Base-by-base conservation (phyloP, 2,888 invertebrate genomes). In the Drosophila sordidula region DNA sequence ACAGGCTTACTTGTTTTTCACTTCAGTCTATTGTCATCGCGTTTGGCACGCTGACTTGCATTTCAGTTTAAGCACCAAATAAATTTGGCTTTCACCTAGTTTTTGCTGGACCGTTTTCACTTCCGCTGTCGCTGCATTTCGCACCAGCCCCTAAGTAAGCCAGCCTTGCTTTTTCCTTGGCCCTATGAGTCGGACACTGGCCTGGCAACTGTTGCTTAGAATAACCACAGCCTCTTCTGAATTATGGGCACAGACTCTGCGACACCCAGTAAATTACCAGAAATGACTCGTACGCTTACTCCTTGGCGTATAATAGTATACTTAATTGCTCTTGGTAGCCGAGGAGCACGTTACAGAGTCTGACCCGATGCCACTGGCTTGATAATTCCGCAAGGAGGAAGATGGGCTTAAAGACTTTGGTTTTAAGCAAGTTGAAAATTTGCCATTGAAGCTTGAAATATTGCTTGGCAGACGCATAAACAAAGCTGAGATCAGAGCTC, bases 221-320 rank as follows among this genome's bases (percentile, higher is more conserved):
- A 44, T 29, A 46, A 32, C 44, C 34, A 45, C 25, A 32, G 54
- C 39, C 41, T 11, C 9, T 38, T 22, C 61, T 62, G 34, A 78
- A 47, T 77, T 56, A 76, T 76, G 54, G 66, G 45, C 52, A 44
- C 36, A 46, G 14, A 57, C 75, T 67, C 75, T 83, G 82, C 82
- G 88, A 81, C 82, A 83, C 82, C 78, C 76, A 56, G 76, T 83
- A 83, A 83, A 83, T 83, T 85, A 85, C 63, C 29, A 50, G 62
- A 65, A 59, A 61, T 42, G 56, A 54, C 73, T 34, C 47, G 47
- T 26, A 25, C 16, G 29, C 29, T 6, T 36, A 25, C 47, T 14
- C 4, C 14, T 12, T 22, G 42, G n/a, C 68, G 32, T n/a, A 18
- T 55, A 50, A 59, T 61, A 42, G 56, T 5, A 41, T 41, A 61